Evolutionary conservation across 2,797 vertebrate species (phyloP).

Genomic region (Danio albolineatus): DNA sequence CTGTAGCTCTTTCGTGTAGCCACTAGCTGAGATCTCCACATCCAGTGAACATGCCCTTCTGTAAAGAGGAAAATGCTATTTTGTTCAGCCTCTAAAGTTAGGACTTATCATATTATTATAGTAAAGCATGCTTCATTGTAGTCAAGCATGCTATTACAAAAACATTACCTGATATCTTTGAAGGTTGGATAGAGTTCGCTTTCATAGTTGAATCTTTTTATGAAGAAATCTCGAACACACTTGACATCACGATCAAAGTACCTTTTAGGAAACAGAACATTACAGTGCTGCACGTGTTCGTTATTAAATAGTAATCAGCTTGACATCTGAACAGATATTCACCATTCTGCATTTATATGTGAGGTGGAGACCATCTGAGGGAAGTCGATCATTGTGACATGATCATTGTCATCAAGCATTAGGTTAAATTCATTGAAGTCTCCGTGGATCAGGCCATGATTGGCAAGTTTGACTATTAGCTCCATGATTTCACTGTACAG

Average conservation of each 20-base stretch:
- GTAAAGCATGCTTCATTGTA: not conserved
- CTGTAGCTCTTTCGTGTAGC: conserved; percentile 90
- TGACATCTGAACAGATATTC: not conserved
- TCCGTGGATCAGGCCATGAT: conserved; percentile 95
- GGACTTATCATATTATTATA: no score
- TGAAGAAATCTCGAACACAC: conserved; percentile 93
- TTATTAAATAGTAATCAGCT: not conserved
- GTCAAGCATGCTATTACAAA: conserved; percentile 5
- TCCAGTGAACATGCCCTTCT: conserved; percentile 89
- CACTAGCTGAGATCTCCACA: conserved; percentile 91
- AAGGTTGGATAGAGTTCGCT: conserved; percentile 94
- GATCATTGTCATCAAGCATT: conserved; percentile 90
- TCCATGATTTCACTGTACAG: conserved; percentile 97
- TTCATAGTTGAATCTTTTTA: conserved; percentile 89
- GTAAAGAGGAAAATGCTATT: conserved; percentile 18
- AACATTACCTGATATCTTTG: conserved; percentile 87
- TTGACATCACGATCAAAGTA: conserved; percentile 98
- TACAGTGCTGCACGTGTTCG: not conserved
- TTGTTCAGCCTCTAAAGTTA: not conserved
- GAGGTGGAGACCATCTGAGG: conserved; percentile 98
- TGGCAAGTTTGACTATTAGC: conserved; percentile 92
- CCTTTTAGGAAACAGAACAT: conserved; percentile 73
- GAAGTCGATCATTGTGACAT: conserved; percentile 95
- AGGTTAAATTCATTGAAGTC: conserved; percentile 99
- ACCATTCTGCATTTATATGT: conserved; percentile 94